Percentiles rank a stretch among this genome's conserved stretches.
Conservation (phyloP, 2,888 invertebrate genomes). For the Chironomus tentans region DNA sequence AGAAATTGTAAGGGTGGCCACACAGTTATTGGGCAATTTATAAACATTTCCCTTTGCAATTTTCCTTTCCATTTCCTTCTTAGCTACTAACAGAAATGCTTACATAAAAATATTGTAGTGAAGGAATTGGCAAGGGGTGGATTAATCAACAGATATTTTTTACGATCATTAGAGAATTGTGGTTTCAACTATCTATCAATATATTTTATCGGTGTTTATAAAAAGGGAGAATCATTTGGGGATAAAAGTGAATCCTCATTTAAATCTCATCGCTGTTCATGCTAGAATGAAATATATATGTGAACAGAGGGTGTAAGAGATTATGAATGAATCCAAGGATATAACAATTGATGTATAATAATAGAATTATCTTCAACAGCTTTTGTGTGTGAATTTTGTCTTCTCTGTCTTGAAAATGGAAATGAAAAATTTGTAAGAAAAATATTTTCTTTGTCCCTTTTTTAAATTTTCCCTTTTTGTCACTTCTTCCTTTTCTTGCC, state of each 20-base stretch:
- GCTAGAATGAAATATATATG: too few relatives aligned
- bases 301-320: not conserved
- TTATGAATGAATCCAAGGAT: too few relatives aligned
- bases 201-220: not conserved
- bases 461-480: not conserved
- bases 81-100: not conserved
- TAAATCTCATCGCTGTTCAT: too few relatives aligned
- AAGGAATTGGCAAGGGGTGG: not conserved
- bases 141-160: conserved; percentile 21
- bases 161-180: not conserved
- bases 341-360: too few relatives aligned
- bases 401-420: not conserved
- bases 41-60: conserved; percentile 13
- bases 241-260: too few relatives aligned
- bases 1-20: conserved; percentile 20
- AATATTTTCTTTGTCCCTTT: conserved; percentile 1
- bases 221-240: too few relatives aligned
- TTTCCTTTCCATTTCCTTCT: not conserved
- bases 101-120: too few relatives aligned
- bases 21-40: conserved; percentile 11
- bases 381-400: not conserved
- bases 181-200: not conserved
- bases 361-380: not conserved
- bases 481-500: not conserved
- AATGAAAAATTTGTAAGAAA: not conserved